phyloP scores from a whole-genome alignment of 2,113 vertebrate species.

The Thalassoma bifasciatum region DNA sequence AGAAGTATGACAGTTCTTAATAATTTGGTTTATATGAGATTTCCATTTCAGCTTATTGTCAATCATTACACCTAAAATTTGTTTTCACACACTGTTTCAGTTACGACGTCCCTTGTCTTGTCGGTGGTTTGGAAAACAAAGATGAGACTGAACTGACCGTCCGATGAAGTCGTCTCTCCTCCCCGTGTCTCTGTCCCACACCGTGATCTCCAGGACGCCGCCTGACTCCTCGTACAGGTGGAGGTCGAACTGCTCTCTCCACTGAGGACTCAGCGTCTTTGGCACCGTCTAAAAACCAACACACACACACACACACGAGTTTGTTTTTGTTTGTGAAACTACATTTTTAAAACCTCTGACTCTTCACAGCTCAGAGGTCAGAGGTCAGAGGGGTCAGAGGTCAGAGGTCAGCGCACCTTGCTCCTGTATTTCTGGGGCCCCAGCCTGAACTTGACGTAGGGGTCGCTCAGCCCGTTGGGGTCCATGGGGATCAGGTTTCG shows the following conservation, averaged over 20 bases:
- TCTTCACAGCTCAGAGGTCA: too few species aligned
- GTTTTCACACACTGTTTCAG: too few species aligned
- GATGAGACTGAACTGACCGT: slow-evolving; percentile 90
- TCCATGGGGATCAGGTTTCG: slow-evolving; percentile 91
- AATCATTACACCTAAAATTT: too few species aligned
- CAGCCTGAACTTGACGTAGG: slow-evolving; percentile 93
- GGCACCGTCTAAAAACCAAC: slow-evolving; percentile 91
- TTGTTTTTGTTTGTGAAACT: too few species aligned
- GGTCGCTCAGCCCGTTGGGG: slow-evolving; percentile 92
- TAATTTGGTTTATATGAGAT: too few species aligned
- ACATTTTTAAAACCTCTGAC: too few species aligned
- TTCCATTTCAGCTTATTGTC: too few species aligned
- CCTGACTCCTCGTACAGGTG: slow-evolving; percentile 92
- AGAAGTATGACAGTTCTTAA: too few species aligned
- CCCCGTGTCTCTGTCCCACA: slow-evolving; percentile 94
- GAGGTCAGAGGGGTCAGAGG: too few species aligned
- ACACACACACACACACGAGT: slow-evolving; percentile 9
- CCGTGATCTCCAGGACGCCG: slow-evolving; percentile 90
- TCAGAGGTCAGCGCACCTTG: slow-evolving; percentile 84
- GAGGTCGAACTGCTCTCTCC: slow-evolving; percentile 97
- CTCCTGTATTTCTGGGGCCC: slow-evolving; percentile 95
- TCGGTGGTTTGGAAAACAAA: too few species aligned
- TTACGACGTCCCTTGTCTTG: too few species aligned
- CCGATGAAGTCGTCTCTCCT: slow-evolving; percentile 96
- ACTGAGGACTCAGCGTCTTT: slow-evolving; percentile 95